Conservation (phyloP, 35 echinoderm and acorn worm species). For the Patiria miniata region DNA sequence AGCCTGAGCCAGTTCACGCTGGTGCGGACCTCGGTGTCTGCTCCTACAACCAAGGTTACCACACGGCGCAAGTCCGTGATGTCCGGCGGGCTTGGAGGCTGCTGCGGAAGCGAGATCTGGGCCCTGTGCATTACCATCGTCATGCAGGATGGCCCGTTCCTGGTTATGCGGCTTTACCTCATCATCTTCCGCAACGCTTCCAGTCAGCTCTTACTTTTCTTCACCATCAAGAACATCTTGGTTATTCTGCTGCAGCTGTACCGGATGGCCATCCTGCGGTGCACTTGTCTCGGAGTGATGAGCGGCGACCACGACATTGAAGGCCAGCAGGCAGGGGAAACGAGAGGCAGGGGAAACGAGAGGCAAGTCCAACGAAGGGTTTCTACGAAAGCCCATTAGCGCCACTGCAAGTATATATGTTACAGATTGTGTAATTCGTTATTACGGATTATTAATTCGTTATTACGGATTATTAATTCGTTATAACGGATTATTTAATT, state of each 20-base stretch:
- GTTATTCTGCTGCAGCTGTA: conserved; percentile 63
- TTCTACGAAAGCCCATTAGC: too few species aligned
- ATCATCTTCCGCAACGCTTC: conserved; percentile 44
- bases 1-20: conserved; percentile 79
- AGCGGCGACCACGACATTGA: too few species aligned
- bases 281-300: not conserved
- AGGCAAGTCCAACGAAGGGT: too few species aligned
- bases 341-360: too few species aligned
- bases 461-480: too few species aligned
- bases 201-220: conserved; percentile 67
- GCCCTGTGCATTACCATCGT: conserved; percentile 61
- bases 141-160: conserved; percentile 78
- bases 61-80: conserved; percentile 46
- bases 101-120: conserved; percentile 70
- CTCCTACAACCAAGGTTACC: not conserved
- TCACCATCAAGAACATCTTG: conserved; percentile 64
- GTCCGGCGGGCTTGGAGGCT: conserved; percentile 37
- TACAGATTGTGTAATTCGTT: too few species aligned
- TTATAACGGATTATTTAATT: too few species aligned
- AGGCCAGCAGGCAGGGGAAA: too few species aligned
- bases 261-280: conserved; percentile 40
- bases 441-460: too few species aligned
- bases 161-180: conserved; percentile 52
- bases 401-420: too few species aligned
- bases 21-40: conserved; percentile 44